Percentiles rank a stretch among this genome's conserved stretches.
phyloP scores from a whole-genome alignment of 2,113 vertebrate genomes.

The Cryptomyrus ogoouensis region DNA sequence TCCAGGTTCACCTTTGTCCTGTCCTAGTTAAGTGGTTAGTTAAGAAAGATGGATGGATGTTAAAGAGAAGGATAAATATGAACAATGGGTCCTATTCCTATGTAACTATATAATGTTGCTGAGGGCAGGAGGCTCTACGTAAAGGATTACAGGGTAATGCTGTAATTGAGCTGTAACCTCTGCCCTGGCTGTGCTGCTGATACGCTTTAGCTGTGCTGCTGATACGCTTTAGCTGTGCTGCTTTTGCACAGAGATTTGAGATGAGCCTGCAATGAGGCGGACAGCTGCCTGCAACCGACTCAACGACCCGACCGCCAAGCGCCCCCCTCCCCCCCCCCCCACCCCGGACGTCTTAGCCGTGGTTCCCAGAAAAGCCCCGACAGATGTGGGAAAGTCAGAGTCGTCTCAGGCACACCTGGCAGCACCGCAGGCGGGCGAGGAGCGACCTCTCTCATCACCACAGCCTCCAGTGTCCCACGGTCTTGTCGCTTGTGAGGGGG shows the following conservation, averaged over 20 bases:
- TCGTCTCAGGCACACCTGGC: background rate
- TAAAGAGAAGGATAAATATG: background rate
- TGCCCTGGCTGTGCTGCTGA: background rate
- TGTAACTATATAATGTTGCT: background rate
- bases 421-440: no score
- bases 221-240: background rate
- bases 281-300: conserved; percentile 16
- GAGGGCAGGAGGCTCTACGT: background rate
- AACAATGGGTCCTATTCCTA: background rate
- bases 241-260: background rate
- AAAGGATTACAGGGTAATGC: background rate
- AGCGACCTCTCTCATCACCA: background rate
- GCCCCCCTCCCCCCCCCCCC: background rate
- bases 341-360: background rate
- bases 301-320: background rate
- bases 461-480: background rate
- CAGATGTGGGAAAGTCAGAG: background rate
- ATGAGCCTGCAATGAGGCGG: background rate
- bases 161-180: background rate
- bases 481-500: background rate
- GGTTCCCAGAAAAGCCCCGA: background rate
- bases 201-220: background rate
- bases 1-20: background rate
- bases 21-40: background rate
- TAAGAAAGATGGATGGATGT: background rate